Evolutionary conservation across 2,797 vertebrate genomes (phyloP).

Genomic region (Antrozous pallidus): DNA sequence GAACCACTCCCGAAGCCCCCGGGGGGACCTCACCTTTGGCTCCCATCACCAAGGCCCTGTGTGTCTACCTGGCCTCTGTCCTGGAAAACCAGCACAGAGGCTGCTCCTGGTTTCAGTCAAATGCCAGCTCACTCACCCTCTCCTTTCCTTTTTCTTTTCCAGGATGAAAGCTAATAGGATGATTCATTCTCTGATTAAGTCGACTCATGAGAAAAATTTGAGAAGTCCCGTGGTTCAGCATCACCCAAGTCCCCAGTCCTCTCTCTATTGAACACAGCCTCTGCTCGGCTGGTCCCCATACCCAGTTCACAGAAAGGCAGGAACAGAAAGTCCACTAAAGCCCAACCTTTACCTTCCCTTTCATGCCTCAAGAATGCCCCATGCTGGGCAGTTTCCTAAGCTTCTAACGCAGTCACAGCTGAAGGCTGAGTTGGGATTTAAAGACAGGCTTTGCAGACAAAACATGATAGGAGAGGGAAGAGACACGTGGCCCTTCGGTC

Average conservation of each 20-base stretch:
- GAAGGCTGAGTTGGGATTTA: not conserved
- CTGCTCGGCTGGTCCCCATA: not conserved
- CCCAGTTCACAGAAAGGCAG: not conserved
- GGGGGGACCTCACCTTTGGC: not conserved
- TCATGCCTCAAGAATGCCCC: not conserved
- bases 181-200: constrained; percentile 47
- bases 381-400: not conserved
- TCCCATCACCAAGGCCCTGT: not conserved
- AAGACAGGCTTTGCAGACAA: constrained; percentile 45
- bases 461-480: not conserved
- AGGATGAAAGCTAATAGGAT: constrained; percentile 42
- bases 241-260: not conserved
- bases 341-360: not conserved
- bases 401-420: not conserved
- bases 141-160: not conserved
- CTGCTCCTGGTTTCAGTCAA: constrained; percentile 28
- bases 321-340: not conserved
- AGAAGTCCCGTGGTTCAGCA: not conserved
- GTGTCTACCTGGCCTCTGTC: not conserved
- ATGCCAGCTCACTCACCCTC: not conserved
- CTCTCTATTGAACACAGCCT: not conserved
- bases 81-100: not conserved
- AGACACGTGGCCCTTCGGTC: not conserved
- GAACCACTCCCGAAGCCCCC: not conserved
- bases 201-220: not conserved